phyloP scores from a whole-genome alignment of 1,140 invertebrate species.

The Drosophila lacertosa region DNA sequence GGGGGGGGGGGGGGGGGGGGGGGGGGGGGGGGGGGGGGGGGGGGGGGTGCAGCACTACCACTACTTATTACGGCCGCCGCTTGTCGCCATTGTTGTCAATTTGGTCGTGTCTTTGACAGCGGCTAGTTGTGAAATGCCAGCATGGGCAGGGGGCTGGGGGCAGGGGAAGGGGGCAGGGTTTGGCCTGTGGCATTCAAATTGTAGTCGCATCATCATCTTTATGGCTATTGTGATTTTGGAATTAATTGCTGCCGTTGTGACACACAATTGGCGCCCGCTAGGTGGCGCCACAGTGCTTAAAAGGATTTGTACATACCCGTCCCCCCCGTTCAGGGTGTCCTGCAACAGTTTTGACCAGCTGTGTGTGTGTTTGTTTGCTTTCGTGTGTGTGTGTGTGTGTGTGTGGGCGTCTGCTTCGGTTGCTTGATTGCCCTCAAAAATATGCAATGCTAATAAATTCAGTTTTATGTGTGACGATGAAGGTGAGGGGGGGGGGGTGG shows the following conservation, averaged over 20 bases:
- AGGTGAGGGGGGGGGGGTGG: constrained; percentile 10
- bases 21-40: not conserved
- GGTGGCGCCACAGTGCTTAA: constrained; percentile 77
- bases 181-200: constrained; percentile 64
- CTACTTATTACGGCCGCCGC: constrained; percentile 77
- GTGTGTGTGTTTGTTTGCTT: not conserved
- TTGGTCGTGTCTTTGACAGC: constrained; percentile 72
- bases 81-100: constrained; percentile 79
- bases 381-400: constrained; percentile 2
- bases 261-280: constrained; percentile 46
- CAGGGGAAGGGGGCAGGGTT: not conserved
- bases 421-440: constrained; percentile 78
- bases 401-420: constrained; percentile 40
- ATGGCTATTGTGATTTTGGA: constrained; percentile 81
- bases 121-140: too few relatives aligned
- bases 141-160: not conserved
- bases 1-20: not conserved
- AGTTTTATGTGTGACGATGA: constrained; percentile 59
- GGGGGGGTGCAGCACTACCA: constrained; percentile 32
- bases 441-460: constrained; percentile 81
- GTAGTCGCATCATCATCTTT: constrained; percentile 81
- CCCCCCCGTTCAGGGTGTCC: not conserved
- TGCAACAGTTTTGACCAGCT: constrained; percentile 33
- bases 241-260: constrained; percentile 71
- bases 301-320: constrained; percentile 61